Percentiles rank a stretch among this genome's conserved stretches.
phyloP scores from a whole-genome alignment of 2,113 vertebrate species.

The Colossoma macropomum region DNA sequence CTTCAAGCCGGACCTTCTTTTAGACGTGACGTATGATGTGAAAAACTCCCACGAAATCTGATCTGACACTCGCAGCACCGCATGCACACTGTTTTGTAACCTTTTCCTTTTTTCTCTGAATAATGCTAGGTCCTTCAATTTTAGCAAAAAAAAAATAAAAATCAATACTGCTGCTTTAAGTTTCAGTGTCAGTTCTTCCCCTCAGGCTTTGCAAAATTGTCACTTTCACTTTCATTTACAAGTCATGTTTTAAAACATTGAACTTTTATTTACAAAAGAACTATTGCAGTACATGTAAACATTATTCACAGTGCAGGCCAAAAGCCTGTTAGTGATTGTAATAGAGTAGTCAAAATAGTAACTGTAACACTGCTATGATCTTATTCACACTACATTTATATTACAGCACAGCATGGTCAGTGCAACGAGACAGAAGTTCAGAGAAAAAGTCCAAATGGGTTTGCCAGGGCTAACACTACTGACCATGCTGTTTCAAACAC shows the following conservation, averaged over 20 bases:
- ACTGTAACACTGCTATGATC: constrained; percentile 10
- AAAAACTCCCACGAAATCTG: too few relatives aligned
- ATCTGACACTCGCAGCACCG: too few relatives aligned
- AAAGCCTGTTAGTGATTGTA: too few relatives aligned
- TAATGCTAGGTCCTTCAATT: too few relatives aligned
- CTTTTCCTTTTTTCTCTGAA: too few relatives aligned
- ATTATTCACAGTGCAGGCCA: constrained; percentile 42
- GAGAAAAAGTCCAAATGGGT: background rate
- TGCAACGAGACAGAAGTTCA: too few relatives aligned
- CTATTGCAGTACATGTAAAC: too few relatives aligned
- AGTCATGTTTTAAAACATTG: background rate
- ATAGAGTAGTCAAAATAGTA: background rate
- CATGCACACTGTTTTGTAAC: too few relatives aligned
- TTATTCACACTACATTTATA: constrained; percentile 7
- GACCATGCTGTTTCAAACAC: background rate
- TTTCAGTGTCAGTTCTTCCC: background rate
- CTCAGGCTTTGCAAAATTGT: background rate
- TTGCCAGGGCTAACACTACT: background rate
- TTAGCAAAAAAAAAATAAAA: too few relatives aligned
- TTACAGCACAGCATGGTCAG: constrained; percentile 1
- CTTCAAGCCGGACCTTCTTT: too few relatives aligned
- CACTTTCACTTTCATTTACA: background rate
- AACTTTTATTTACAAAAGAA: constrained; percentile 26
- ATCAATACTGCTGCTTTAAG: too few relatives aligned
- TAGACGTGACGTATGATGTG: too few relatives aligned